Base-by-base conservation (phyloP, 2,888 invertebrate genomes). In the Proisotoma minuta region DNA sequence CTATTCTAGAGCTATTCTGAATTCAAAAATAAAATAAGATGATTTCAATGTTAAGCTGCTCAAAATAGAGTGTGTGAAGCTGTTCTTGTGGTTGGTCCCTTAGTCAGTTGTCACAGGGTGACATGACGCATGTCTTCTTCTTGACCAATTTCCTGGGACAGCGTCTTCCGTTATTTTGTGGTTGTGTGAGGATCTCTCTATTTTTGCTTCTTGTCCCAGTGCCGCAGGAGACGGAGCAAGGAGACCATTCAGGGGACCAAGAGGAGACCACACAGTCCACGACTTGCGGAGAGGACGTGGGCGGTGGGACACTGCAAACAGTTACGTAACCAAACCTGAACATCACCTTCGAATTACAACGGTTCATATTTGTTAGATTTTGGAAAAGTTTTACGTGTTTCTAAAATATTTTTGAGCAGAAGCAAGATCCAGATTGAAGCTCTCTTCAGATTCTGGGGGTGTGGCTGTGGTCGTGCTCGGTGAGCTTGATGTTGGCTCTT, bases 171-270 rank as follows among this genome's bases (percentile, higher is more conserved):
- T 61, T 62, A 50, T 69, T 67, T 20, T 60, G 57, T 8, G 72
- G 68, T 26, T 66, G 28, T 8, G 62, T 58, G 3, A 66, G 20
- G 23, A 66, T 52, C 3, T 39, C 50, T 49, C 94, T 83, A 39
- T 87, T 88, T 57, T 91, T 84, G 39, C 75, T 74, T 64, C 75
- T 71, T 5, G 75, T 84, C 5, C 26, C 43, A 75, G 84, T 84
- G 0, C 93, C 95, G 77, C 95, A 96, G 8, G 89, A 85, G 0
- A 87, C 89, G 54, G 90, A 88, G 79, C 95, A 95, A 0, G 92
- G 88, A 60, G 91, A 90, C 94, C 94, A 95, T 71, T 88, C 87
- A 61, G 89, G 86, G 95, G 95, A 96, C 58, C 85, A 84, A 0
- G 88, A 88, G 15, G 90, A 87, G 61, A 89, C 88, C 50, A 84